These are phyloP conservation scores for Elysia crispata DNA, from an alignment of 2,888 invertebrate genomes.

Conservation along the genomic window DNA sequence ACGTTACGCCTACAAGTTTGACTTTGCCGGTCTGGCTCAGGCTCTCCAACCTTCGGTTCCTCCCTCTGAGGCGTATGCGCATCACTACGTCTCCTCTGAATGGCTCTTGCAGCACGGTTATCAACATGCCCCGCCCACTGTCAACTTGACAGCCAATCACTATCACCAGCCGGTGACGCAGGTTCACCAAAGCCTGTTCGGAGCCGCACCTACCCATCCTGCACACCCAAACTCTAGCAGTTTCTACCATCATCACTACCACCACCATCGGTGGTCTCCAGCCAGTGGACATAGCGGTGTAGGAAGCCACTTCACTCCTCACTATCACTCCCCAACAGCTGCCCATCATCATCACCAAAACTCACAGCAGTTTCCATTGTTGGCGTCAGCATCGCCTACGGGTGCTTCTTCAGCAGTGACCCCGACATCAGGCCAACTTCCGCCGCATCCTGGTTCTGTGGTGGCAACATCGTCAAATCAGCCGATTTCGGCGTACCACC, in stretches of 20 bases:
- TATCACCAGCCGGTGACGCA: constrained; percentile 70
- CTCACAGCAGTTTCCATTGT: not conserved
- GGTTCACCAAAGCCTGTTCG: constrained; percentile 45
- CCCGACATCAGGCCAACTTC: constrained; percentile 20
- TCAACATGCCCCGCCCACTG: constrained; percentile 31
- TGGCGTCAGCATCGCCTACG: constrained; percentile 5
- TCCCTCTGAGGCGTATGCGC: constrained; percentile 42
- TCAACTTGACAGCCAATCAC: constrained; percentile 81
- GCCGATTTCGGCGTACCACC: too few species aligned
- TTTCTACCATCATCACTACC: constrained; percentile 46
- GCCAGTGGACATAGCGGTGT: not conserved
- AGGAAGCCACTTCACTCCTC: not conserved
- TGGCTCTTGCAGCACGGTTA: constrained; percentile 45
- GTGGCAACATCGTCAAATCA: not conserved
- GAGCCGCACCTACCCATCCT: too few species aligned
- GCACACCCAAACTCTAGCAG: constrained; percentile 21
- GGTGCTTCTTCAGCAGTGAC: not conserved
- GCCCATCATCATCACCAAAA: not conserved
- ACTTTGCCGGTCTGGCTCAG: constrained; percentile 94
- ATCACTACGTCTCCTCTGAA: constrained; percentile 45
- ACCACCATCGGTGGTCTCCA: constrained; percentile 44
- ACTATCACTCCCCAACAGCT: not conserved
- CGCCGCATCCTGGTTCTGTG: constrained; percentile 23
- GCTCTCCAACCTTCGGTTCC: constrained; percentile 80
- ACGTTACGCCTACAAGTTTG: constrained; percentile 96